phyloP scores from a whole-genome alignment of 2,797 vertebrate genomes.

The Syndactyla subalaris region DNA sequence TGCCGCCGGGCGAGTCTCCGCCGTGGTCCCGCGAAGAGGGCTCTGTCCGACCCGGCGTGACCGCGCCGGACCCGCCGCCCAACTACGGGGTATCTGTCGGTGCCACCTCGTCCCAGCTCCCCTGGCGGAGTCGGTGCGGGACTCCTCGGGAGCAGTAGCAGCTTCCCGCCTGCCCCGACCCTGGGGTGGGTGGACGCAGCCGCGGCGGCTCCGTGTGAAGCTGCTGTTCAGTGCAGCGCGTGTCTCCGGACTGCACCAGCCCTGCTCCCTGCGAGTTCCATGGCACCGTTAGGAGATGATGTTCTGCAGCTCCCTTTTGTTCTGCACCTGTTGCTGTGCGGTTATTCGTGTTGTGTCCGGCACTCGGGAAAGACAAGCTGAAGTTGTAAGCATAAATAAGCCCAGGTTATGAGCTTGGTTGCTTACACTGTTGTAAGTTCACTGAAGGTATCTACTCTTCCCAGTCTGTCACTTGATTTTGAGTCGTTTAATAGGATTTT shows the following conservation, averaged over 20 bases:
- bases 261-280: background rate
- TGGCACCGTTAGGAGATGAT: accelerated
- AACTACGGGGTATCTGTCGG: background rate
- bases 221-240: background rate
- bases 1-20: too few relatives aligned
- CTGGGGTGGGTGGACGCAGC: background rate
- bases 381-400: accelerated
- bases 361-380: too few relatives aligned
- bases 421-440: background rate
- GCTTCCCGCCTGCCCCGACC: background rate
- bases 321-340: background rate
- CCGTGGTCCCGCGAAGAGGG: too few relatives aligned
- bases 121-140: too few relatives aligned
- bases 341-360: background rate
- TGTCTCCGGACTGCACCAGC: background rate
- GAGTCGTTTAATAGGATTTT: background rate
- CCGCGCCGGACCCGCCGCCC: too few relatives aligned
- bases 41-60: too few relatives aligned
- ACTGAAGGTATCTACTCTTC: background rate
- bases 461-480: background rate
- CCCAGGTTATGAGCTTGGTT: background rate
- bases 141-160: background rate
- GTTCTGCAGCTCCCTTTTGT: background rate
- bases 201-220: background rate
- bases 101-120: background rate